Percentiles rank a stretch among this genome's conserved stretches.
Evolutionary conservation across 2,888 invertebrate genomes (phyloP).

Genomic region (Trachelus stipa): DNA sequence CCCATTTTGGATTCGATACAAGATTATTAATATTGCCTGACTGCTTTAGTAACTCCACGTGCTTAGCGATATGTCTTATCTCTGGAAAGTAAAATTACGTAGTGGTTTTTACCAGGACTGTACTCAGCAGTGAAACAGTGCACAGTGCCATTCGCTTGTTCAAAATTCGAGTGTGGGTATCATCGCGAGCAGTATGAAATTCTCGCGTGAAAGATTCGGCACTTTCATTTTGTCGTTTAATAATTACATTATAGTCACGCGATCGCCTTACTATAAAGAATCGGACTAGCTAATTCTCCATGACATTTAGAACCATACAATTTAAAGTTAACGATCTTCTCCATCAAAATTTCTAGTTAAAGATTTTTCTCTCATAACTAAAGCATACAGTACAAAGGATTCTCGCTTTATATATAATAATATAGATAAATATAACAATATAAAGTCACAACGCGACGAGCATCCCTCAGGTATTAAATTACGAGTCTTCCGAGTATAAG

Average conservation of each 20-base stretch:
- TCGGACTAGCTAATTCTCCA: too few species aligned
- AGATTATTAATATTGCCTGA: conserved; percentile 33
- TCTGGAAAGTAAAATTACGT: neutral
- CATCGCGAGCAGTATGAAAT: neutral
- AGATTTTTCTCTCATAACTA: too few species aligned
- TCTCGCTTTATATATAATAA: neutral
- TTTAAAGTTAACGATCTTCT: too few species aligned
- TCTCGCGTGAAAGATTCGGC: neutral
- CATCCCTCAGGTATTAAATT: neutral
- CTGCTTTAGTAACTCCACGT: conserved; percentile 38
- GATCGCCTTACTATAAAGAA: too few species aligned
- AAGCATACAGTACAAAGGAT: too few species aligned
- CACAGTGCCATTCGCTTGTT: neutral
- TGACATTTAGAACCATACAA: too few species aligned
- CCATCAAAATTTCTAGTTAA: too few species aligned
- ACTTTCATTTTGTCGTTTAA: too few species aligned
- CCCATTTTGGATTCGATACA: conserved; percentile 16
- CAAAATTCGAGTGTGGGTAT: neutral
- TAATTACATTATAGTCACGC: too few species aligned
- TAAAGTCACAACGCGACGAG: neutral
- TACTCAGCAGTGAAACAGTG: too few species aligned
- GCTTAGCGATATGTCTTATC: conserved; percentile 43
- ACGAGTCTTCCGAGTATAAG: neutral
- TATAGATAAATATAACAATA: neutral
- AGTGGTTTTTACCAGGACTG: neutral